Conservation (phyloP, 2,113 vertebrate genomes). For the Entelurus aequoreus region DNA sequence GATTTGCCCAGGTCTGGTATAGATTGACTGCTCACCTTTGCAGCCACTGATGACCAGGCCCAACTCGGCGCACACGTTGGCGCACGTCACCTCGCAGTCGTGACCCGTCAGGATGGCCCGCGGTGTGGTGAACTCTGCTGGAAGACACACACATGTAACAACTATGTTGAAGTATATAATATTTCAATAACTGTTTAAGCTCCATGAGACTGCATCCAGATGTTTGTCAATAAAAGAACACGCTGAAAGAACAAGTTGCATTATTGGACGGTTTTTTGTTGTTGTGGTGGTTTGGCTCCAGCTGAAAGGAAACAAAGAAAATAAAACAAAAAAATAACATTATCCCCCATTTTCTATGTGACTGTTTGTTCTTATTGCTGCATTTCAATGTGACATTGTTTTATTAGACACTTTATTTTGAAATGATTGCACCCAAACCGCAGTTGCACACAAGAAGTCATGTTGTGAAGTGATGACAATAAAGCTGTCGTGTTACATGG, state of each 20-base stretch:
- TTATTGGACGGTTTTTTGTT: not conserved
- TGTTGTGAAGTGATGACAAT: no score
- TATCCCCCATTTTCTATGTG: not conserved
- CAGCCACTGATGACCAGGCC: constrained; percentile 94
- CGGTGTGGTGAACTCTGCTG: constrained; percentile 85
- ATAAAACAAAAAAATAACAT: constrained; percentile 16
- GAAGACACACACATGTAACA: constrained; percentile 19
- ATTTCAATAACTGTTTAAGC: not conserved
- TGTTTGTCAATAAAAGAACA: constrained; percentile 35
- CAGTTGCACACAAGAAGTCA: not conserved
- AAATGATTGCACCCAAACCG: not conserved
- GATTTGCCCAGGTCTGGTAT: not conserved
- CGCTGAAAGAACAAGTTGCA: constrained; percentile 13
- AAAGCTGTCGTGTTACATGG: no score
- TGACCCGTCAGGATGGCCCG: constrained; percentile 92
- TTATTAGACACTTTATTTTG: not conserved
- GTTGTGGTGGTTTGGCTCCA: constrained; percentile 37
- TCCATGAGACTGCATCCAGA: constrained; percentile 59
- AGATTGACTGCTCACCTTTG: constrained; percentile 76
- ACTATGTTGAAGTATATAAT: no score
- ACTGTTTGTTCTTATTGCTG: not conserved
- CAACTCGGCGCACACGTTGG: constrained; percentile 89
- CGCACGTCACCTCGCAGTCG: constrained; percentile 91
- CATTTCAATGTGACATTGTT: not conserved
- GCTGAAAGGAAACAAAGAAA: constrained; percentile 53